Conservation (phyloP, 1,140 invertebrate genomes). For the Drosophila insularis region DNA sequence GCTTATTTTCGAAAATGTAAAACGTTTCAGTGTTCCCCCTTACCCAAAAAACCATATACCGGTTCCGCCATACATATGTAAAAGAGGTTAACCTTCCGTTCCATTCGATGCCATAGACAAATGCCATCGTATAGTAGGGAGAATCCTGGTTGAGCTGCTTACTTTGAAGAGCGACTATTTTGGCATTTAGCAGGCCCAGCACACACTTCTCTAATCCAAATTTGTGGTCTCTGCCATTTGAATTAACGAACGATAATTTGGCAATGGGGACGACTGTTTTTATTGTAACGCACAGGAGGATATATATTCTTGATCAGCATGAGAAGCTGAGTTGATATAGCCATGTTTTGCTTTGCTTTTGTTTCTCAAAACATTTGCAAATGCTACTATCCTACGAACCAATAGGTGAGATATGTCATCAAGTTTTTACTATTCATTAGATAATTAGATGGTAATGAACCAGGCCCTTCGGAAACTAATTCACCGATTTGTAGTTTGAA, state of each 20-base stretch:
- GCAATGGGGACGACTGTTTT: neutral
- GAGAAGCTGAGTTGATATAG: no score
- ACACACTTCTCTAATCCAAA: constrained; percentile 31
- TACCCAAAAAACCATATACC: constrained; percentile 4
- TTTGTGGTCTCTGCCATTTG: constrained; percentile 42
- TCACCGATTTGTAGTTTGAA: no score
- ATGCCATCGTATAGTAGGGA: constrained; percentile 6
- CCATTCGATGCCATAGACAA: constrained; percentile 27
- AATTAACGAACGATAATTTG: constrained; percentile 37
- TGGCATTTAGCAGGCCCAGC: constrained; percentile 4
- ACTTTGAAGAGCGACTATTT: constrained; percentile 18
- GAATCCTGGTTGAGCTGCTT: constrained; percentile 16
- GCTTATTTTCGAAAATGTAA: constrained; percentile 10
- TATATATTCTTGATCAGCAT: no score
- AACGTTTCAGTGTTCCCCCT: constrained; percentile 18
- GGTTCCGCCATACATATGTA: neutral
- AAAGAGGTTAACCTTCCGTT: neutral
- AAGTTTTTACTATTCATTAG: no score
- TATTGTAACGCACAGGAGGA: no score
- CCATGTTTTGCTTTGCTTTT: constrained; percentile 24
- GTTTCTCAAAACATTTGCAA: constrained; percentile 3
- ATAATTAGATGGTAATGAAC: no score
- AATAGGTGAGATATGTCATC: no score
- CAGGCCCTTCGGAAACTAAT: no score
- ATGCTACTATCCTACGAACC: no score